These are phyloP conservation scores for Pasiphila rectangulata DNA, from an alignment of 2,888 invertebrate genomes.

Conservation along the genomic window DNA sequence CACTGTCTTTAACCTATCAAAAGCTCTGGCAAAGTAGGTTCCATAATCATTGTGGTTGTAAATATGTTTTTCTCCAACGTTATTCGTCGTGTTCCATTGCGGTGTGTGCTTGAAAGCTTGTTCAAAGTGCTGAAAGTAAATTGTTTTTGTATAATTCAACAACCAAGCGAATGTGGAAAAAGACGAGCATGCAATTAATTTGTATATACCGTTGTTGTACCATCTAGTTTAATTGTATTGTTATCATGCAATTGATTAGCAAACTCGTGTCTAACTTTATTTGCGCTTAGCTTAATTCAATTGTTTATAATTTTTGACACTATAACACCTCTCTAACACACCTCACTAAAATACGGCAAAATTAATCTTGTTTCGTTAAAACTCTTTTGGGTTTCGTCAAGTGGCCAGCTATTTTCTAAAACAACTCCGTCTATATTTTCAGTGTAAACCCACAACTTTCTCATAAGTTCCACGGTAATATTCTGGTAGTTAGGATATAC, in stretches of 20 bases:
- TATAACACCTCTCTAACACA: conserved; percentile 44
- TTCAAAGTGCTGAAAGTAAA: conserved; percentile 58
- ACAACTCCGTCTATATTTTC: conserved; percentile 63
- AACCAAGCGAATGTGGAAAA: background rate
- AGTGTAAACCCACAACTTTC: conserved; percentile 50
- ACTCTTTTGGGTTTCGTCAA: conserved; percentile 58
- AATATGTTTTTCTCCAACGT: conserved; percentile 53
- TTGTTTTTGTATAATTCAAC: background rate
- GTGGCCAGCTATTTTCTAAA: conserved; percentile 81
- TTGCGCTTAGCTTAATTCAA: too few species aligned
- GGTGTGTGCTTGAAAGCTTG: conserved; percentile 70
- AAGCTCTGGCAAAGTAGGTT: conserved; percentile 57
- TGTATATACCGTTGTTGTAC: background rate
- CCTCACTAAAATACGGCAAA: conserved; percentile 78
- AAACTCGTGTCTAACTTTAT: too few species aligned
- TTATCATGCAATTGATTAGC: too few species aligned
- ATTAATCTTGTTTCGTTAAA: conserved; percentile 48
- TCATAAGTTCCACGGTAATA: conserved; percentile 42
- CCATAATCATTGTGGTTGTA: conserved; percentile 82
- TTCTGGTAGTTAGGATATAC: conserved; percentile 58
- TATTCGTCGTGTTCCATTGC: conserved; percentile 69
- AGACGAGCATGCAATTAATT: too few species aligned
- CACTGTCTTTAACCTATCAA: conserved; percentile 42
- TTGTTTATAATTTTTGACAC: too few species aligned
- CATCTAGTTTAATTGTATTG: too few species aligned